Conservation (phyloP, 35 echinoderm and acorn worm species). For the Diadema setosum region DNA sequence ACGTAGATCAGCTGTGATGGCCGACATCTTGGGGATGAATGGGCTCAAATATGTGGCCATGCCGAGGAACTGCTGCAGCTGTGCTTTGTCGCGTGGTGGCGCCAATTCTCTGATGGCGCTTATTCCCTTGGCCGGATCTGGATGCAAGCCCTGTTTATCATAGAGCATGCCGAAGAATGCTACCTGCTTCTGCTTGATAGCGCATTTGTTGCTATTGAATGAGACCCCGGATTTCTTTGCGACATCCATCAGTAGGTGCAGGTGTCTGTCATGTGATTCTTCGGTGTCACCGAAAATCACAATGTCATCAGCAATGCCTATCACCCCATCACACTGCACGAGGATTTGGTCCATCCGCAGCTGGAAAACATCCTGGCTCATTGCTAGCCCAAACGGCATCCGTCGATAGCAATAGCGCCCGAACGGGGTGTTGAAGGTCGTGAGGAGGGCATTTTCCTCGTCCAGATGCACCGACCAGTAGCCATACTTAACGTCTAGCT, state of each 20-base stretch:
- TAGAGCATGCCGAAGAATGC: neutral
- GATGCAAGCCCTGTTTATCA: neutral
- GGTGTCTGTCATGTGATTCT: conserved; percentile 20
- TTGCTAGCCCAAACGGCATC: conserved; percentile 48
- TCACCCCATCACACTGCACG: conserved; percentile 4
- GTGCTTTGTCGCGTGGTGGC: no score
- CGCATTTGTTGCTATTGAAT: conserved; percentile 42
- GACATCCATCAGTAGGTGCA: conserved; percentile 21
- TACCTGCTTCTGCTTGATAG: neutral
- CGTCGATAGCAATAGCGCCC: conserved; percentile 30
- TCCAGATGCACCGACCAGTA: conserved; percentile 67
- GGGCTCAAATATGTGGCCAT: conserved; percentile 37
- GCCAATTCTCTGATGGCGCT: conserved; percentile 21
- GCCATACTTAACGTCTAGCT: conserved; percentile 68
- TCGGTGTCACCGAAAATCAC: conserved; percentile 1
- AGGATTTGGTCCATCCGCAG: conserved; percentile 40
- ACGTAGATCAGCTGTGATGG: conserved; percentile 19
- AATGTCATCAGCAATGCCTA: no score
- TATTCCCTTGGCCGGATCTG: conserved; percentile 22
- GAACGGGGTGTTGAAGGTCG: conserved; percentile 79
- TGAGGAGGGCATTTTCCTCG: conserved; percentile 6
- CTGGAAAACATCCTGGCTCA: conserved; percentile 31
- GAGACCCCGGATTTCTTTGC: neutral
- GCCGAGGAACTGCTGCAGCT: no score
- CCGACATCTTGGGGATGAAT: conserved; percentile 56